phyloP scores from a whole-genome alignment of 2,113 vertebrate genomes.

The Coryphaenoides rupestris region DNA sequence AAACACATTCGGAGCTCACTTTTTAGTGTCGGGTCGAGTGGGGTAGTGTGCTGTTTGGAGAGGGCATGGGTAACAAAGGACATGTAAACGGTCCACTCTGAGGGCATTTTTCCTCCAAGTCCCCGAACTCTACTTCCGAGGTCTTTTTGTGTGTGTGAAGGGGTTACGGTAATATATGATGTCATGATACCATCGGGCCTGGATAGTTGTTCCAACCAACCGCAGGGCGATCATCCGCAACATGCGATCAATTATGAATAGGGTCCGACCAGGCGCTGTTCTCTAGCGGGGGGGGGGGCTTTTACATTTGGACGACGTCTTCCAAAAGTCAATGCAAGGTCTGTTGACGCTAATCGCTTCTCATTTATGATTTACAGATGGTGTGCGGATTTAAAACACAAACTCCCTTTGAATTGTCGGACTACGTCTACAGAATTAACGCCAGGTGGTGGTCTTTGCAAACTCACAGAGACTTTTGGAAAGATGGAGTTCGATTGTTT shows the following conservation, averaged over 20 bases:
- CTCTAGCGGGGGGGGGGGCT: conserved; percentile 23
- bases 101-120: too few relatives aligned
- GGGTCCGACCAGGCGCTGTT: conserved; percentile 38
- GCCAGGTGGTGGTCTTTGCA: conserved; percentile 4
- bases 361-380: too few relatives aligned
- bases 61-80: too few relatives aligned
- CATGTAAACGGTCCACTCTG: too few relatives aligned
- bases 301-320: conserved; percentile 18
- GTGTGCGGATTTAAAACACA: conserved; percentile 21
- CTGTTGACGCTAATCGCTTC: background rate
- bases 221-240: conserved; percentile 42
- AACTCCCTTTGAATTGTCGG: conserved; percentile 28
- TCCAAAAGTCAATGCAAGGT: background rate
- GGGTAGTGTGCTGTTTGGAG: too few relatives aligned
- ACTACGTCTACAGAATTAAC: conserved; percentile 21
- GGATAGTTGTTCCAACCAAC: conserved; percentile 5
- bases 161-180: background rate
- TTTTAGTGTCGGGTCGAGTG: too few relatives aligned
- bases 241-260: conserved; percentile 57
- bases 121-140: too few relatives aligned
- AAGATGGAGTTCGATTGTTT: conserved; percentile 84
- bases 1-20: too few relatives aligned
- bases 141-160: too few relatives aligned
- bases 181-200: background rate
- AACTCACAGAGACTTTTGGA: conserved; percentile 27